Base-by-base conservation (phyloP, 2,797 vertebrate genomes). In the Hybognathus amarus region DNA sequence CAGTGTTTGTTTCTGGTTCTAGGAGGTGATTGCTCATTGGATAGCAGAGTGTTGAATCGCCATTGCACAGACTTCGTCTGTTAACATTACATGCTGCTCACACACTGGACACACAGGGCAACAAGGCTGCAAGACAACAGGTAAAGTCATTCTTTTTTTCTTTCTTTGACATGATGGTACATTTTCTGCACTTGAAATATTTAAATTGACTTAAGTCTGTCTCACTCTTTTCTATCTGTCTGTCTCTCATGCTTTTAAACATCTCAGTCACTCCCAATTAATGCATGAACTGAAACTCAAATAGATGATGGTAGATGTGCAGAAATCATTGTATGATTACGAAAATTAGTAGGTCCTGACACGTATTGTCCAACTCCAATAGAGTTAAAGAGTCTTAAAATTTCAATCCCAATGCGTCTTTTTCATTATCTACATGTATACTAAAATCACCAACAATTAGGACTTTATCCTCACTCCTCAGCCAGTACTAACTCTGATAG, bases 21-120 rank as follows among this genome's bases (percentile, higher is more conserved):
- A 99, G 97, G 97, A 98, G 76, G 97, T 96, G 0, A 90, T 99
- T 40, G 95, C 97, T 45, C 97, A 99, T 89, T 96, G 97, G 97
- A 97, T 98, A 24, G 97, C 97, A 0, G 96, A 99, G 82, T 97
- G 97, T 64, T 96, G 96, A 66, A 94, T 99, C 50, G 88, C 94
- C 89, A 97, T 98, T 5, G 97, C 98, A 30, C 95, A 98, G 91
- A 95, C 96, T 0, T n/a, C 95, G 96, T 38, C 90, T 99, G 87
- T 92, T 99, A 85, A 97, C 95, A 0, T 92, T 98, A 0, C 92
- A 94, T 27, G 95, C 97, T 1, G 97, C 97, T 70, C 91, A 91
- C 77, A 92, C 89, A 70, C 92, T 99, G 0, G 97, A 99, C 38
- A 90, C 42, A 0, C 0, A 93, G 66, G 97, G 97, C 47, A 96